These are phyloP conservation scores for Arvicanthis niloticus DNA, from an alignment of 2,113 vertebrate genomes.

Conservation along the genomic window DNA sequence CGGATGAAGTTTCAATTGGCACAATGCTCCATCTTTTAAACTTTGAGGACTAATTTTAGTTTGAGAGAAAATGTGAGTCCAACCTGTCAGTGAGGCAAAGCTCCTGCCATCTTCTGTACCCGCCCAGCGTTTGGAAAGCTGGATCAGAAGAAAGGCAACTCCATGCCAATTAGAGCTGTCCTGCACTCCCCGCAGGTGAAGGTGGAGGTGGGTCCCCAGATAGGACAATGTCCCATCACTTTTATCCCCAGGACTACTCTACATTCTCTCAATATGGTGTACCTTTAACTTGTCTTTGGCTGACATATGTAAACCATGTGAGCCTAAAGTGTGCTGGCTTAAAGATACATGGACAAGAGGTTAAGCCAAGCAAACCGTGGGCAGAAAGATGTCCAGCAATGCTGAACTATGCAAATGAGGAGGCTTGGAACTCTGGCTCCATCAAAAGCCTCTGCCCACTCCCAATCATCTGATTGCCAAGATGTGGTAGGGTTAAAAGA, in stretches of 20 bases:
- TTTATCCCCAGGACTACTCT: neutral
- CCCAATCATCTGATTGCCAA: too few relatives aligned
- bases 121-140: neutral
- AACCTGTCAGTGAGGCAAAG: neutral
- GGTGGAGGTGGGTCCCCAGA: neutral
- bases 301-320: neutral
- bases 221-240: neutral
- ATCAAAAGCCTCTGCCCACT: neutral
- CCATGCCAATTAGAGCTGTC: neutral
- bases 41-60: neutral
- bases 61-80: neutral
- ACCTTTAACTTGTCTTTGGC: neutral
- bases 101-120: neutral
- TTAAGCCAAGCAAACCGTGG: neutral
- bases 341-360: neutral
- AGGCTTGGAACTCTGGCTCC: neutral
- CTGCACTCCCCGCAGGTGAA: neutral
- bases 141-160: neutral
- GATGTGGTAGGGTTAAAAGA: neutral
- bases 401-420: neutral
- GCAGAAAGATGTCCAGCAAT: neutral
- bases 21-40: conserved; percentile 36
- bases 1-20: neutral
- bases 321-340: neutral
- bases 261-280: neutral